Conservation (phyloP, 2,113 vertebrate genomes). For the Brachionichthys hirsutus region DNA sequence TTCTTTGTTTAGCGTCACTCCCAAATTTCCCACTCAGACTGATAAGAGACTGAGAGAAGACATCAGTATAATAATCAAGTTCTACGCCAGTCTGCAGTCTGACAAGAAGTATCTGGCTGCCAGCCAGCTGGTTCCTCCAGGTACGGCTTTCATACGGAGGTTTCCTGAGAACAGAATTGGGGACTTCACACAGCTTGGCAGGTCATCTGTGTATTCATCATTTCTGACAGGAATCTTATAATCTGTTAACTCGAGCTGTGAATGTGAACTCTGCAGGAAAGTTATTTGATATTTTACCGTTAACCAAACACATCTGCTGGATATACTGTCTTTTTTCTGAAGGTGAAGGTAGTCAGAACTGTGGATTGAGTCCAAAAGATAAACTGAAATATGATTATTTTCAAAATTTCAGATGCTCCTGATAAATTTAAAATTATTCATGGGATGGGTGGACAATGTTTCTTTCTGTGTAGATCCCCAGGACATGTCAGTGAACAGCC, state of each 20-base stretch:
- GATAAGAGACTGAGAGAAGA: constrained; percentile 93
- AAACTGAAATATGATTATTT: background rate
- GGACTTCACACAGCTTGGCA: too few relatives aligned
- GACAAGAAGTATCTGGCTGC: constrained; percentile 97
- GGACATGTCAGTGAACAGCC: constrained; percentile 83
- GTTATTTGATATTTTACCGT: too few relatives aligned
- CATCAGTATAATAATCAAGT: constrained; percentile 95
- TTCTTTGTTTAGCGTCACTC: constrained; percentile 78
- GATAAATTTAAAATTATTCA: background rate
- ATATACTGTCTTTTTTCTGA: too few relatives aligned
- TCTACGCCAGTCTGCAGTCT: constrained; percentile 93
- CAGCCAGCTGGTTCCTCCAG: constrained; percentile 89
- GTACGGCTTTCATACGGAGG: constrained; percentile 55
- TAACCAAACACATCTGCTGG: too few relatives aligned
- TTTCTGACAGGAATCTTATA: too few relatives aligned
- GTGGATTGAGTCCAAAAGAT: background rate
- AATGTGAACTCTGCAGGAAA: too few relatives aligned
- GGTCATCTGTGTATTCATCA: too few relatives aligned
- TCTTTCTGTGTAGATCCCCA: constrained; percentile 83
- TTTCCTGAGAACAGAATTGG: too few relatives aligned
- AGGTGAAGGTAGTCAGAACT: too few relatives aligned
- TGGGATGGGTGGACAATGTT: background rate
- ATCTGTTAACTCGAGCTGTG: too few relatives aligned
- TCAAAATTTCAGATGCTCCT: background rate
- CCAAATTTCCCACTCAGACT: constrained; percentile 91